A percentile compares a stretch with the other conserved stretches of the same genome.
phyloP scores from a whole-genome alignment of 2,888 invertebrate species.

The Darwinula stevensoni region DNA sequence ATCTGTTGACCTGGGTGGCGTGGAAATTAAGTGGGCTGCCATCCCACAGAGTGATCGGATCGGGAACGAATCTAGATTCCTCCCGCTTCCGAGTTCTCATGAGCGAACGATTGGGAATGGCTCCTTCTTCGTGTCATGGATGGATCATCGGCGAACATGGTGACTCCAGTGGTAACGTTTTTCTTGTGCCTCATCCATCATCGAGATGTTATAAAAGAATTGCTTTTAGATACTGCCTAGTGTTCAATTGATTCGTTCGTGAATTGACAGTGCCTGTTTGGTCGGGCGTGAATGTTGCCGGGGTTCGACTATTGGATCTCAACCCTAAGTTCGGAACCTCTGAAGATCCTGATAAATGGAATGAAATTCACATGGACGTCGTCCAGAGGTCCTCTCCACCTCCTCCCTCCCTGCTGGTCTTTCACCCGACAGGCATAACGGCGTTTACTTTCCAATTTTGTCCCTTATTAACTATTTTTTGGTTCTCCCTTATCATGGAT shows the following conservation, averaged over 20 bases:
- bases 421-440: too few relatives aligned
- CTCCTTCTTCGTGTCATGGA: conserved; percentile 57
- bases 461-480: too few relatives aligned
- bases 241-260: too few relatives aligned
- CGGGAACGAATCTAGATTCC: conserved; percentile 76
- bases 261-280: conserved; percentile 60
- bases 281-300: conserved; percentile 77
- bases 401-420: too few relatives aligned
- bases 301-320: conserved; percentile 46
- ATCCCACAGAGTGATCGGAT: conserved; percentile 56
- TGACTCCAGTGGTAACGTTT: conserved; percentile 37
- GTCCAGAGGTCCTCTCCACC: conserved; percentile 42
- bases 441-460: too few relatives aligned
- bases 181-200: neutral
- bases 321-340: conserved; percentile 38
- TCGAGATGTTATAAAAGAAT: neutral
- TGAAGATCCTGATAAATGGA: conserved; percentile 46
- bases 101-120: conserved; percentile 46
- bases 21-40: conserved; percentile 80
- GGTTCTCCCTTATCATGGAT: too few relatives aligned
- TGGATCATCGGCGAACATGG: conserved; percentile 89
- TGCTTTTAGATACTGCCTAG: conserved; percentile 5
- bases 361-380: conserved; percentile 44
- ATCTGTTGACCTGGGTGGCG: conserved; percentile 71
- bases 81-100: conserved; percentile 64